Base-by-base conservation (phyloP, 1,140 invertebrate species). In the Hydropsyche tenuis region DNA sequence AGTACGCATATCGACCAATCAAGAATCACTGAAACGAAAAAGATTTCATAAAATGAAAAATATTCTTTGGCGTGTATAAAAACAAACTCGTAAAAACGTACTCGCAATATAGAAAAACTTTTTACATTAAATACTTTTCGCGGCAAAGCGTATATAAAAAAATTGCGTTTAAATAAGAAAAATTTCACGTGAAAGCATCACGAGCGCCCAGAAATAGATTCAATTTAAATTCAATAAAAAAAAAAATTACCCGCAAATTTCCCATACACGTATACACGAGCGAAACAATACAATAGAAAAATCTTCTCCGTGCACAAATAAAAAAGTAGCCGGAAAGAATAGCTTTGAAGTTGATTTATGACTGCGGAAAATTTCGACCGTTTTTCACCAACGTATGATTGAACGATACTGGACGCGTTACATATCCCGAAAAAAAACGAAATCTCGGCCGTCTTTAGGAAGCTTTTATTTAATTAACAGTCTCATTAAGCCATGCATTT, bases 91-190 rank as follows among this genome's bases (percentile, higher is more conserved):
- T 60, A 60, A 25, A 60, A 60, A 60, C 23, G 56, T 25, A 23
- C 23, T 14, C 56, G 14, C 25, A 11, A 48, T 14, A 37, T 9
- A 37, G 3, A 37, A 37, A 60, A 60, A 60, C 56, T 60, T 60
- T 60, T 60, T 20, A 60, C 56, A 60, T 60, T 60, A 60, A 60
- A 60, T 20, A 25, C 56, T 60, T 60, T 25, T 60, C 51, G 23
- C 7, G 23, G 12, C 23, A 60, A 60, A 60, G 23, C 56, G 14
- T 16, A 25, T 22, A 60, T 12, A 60, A 23, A 60, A 60, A 60
- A 25, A 60, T 60, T 12, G 25, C 23, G 22, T 25, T 60, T 25
- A 60, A 60, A 25, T 23, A 60, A 22, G 18, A 16, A 25, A 20
- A 60, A 60, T 25, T 60, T 20, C 23, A 25, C 56, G 48, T 53